Evolutionary conservation across 2,113 vertebrate species (phyloP), one percentile per base, ranked within the genome.

Genomic region (Phrynosoma platyrhinos): DNA sequence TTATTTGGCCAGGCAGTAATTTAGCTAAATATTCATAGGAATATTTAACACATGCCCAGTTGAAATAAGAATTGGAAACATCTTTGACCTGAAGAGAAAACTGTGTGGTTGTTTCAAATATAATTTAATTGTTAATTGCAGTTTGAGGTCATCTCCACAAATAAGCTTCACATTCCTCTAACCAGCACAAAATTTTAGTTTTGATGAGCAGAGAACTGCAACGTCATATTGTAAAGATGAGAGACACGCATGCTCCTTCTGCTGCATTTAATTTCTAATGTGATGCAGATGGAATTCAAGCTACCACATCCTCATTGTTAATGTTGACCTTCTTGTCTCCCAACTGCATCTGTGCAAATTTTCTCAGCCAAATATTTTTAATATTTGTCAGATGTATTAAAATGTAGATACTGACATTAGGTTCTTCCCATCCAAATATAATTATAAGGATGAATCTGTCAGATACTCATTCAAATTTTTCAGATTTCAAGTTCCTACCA

Each of bases 71-170:
- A 32, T 76, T 47, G 58, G 21, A 36, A 83, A 21, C n/a, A 52
- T 66, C n/a, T 83, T 82, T 82, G 87, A 76, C 40, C 87, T 36
- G 40, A 82, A 62, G 16, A 68, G n/a, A 88, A 66, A 52, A 66
- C 9, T 40, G 30, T 77, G 71, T 83, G 21, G 72, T 64, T 75
- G 20, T 53, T 87, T 55, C 53, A 62, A 81, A 81, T 30, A 42
- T 66, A 72, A 81, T 74, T 72, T 81, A 81, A 87, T 81, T 42
- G 32, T 72, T 68, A 88, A 88, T 36, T 25, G 72, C 25, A 77
- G 55, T 82, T 76, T 53, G 71, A 76, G 71, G 86, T 76, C 40
- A 76, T 82, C 40, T 76, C 30, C 55, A 87, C 55, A 64, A 82
- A 82, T 87, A 40, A 4, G 30, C 52, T 58, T 72, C 13, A 25